Evolutionary conservation across 2,797 vertebrate genomes (phyloP), one percentile per base, ranked within the genome.

Genomic region (Ceryle rudis): DNA sequence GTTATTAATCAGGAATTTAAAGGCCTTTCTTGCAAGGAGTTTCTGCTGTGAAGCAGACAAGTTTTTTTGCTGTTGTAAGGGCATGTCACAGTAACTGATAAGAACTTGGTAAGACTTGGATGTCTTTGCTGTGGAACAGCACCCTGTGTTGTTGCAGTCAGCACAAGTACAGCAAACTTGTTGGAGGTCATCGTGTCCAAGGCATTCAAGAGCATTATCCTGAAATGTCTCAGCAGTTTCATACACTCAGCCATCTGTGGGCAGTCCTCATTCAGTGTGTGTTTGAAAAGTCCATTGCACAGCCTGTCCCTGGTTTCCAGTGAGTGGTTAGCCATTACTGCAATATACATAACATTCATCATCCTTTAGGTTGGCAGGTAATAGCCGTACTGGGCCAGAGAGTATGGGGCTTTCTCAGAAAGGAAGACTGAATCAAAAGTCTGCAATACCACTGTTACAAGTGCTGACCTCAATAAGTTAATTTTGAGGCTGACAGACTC

Each of bases 291-390:
- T 86, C 96, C 86, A 33, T 20, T 89, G 83, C 94, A 94, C 86
- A 92, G 83, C 60, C 90, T 91, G 93, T 90, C 88, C 86, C 90
- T 65, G 70, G 75, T 94, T 96, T 94, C 88, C 78, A 85, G 57
- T 61, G 94, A 92, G 83, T 73, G 81, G 37, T 94, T 94, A 90
- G 88, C 88, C 92, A 89, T 96, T 96, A 89, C 90, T 31, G 29
- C 86, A 93, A 95, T 89, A 94, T 93, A 95, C 95, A 95, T 95
- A 92, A 67, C 84, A 92, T 94, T 90, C 88, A 93, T 96, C 96
- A 92, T 96, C 91, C 88, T 95, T 96, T 92, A 81, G 90, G 83
- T 8, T 95, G 96, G 90, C 95, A 95, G 93, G 91, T 95, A 93
- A 97, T 95, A 93, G 90, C 88, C 3, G 14, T 33, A 47, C 83